Base-by-base conservation (phyloP, 2,888 invertebrate species). In the Caenorhabditis sp. region DNA sequence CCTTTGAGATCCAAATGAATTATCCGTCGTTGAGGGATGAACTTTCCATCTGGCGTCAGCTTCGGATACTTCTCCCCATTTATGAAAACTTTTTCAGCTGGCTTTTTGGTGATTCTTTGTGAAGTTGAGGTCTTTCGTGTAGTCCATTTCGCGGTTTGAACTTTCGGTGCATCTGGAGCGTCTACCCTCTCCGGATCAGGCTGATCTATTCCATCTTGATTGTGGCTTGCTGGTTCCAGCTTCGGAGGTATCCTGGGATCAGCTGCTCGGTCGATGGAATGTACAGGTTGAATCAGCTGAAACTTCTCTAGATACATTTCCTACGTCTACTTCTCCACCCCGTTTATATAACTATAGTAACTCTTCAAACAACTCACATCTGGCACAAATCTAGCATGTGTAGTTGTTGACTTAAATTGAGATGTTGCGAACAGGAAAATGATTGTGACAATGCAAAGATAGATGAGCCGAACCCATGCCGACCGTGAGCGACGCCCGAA, bases 1-100 rank as follows among this genome's bases (percentile, higher is more conserved):
- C 91, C 91, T 92, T 96, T 96, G 19, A 96, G 93, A 93, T 96
- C 96, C 28, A 96, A 93, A 93, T 96, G 96, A 1, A 96, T 95
- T 31, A 96, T 94, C 80, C 95, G 94, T 82, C 89, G 74, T 41
- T 85, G 81, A 1, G 91, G 91, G 38, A 91, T 86, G 56, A 91
- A 88, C 26, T 88, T 89, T 24, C 89, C 89, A 26, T 86, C 76
- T 2, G 77, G 54, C 6, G 86, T 85, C n/a, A 91, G 64, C 61
- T 86, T 87, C 24, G 91, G 91, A 75, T 91, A 91, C 22, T 80
- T 77, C 54, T 87, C 87, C 28, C 80, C 80, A 31, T 75, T 70
- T 19, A 75, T 75, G 0, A 64, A 10, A 5, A 79, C 24, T 10
- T 66, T 58, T 38, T 69, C 26, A 24, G 35, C 38, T 51, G 54